phyloP scores from a whole-genome alignment of 2,888 invertebrate genomes.

The Crossocerus cetratus region DNA sequence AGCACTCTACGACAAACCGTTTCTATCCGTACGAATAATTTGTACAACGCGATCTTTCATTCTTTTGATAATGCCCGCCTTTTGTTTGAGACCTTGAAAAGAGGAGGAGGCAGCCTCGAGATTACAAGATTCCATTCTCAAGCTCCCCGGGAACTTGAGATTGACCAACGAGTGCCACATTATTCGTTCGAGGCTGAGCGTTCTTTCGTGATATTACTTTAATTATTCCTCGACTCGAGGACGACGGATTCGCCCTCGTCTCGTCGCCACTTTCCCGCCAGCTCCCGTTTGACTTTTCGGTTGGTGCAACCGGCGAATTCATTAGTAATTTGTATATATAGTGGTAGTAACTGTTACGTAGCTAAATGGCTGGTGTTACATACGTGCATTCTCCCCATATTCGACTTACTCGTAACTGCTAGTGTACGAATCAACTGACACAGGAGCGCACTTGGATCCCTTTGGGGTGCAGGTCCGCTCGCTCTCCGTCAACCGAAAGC shows the following conservation, averaged over 20 bases:
- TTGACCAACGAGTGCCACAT: slow-evolving; percentile 42
- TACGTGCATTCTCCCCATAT: slow-evolving; percentile 63
- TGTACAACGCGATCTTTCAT: background rate
- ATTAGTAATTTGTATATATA: slow-evolving; percentile 74
- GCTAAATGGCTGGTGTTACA: slow-evolving; percentile 72
- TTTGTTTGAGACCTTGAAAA: slow-evolving; percentile 1
- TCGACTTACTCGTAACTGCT: slow-evolving; percentile 52
- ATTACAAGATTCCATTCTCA: slow-evolving; percentile 23
- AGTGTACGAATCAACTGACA: slow-evolving; percentile 22
- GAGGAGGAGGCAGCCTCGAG: background rate
- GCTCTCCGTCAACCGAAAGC: background rate
- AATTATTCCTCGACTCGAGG: slow-evolving; percentile 11
- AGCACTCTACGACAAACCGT: slow-evolving; percentile 21
- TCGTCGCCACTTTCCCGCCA: slow-evolving; percentile 8
- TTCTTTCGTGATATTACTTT: slow-evolving; percentile 42
- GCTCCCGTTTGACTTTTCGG: slow-evolving; percentile 38
- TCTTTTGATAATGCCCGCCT: slow-evolving; percentile 1
- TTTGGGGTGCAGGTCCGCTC: background rate
- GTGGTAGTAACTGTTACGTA: slow-evolving; percentile 73
- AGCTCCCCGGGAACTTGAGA: slow-evolving; percentile 21
- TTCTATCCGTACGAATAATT: slow-evolving; percentile 2
- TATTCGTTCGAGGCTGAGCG: slow-evolving; percentile 44
- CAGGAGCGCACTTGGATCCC: too few relatives aligned
- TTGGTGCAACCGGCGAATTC: slow-evolving; percentile 66
- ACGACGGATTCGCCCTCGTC: background rate